Percentiles rank a stretch among this genome's conserved stretches.
phyloP scores from a whole-genome alignment of 2,113 vertebrate genomes.

The Lagenorhynchus albirostris region DNA sequence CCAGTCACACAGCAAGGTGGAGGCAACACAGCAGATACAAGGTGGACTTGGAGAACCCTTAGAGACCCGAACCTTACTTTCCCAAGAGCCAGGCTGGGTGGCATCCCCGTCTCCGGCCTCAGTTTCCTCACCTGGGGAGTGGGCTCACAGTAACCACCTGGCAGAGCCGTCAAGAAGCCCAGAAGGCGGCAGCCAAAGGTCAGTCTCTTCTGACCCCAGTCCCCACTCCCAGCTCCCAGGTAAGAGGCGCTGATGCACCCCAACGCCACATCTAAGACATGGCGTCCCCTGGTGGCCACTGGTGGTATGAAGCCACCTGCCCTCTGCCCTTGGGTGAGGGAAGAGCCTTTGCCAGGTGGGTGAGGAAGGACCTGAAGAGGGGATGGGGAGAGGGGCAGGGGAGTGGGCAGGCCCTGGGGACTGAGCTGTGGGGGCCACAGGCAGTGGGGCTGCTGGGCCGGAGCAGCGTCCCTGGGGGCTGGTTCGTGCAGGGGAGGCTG shows the following conservation, averaged over 20 bases:
- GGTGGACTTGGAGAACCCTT: background rate
- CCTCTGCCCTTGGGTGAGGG: background rate
- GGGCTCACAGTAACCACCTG: background rate
- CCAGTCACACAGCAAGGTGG: background rate
- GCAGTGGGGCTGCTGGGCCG: background rate
- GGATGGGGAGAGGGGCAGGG: no score
- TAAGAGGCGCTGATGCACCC: rapidly evolving
- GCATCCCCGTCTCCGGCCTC: background rate
- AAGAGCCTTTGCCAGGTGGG: rapidly evolving
- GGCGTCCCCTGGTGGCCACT: slow-evolving; percentile 30
- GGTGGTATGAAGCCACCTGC: rapidly evolving
- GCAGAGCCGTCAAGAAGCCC: background rate
- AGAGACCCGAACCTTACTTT: background rate
- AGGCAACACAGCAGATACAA: background rate
- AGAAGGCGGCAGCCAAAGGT: rapidly evolving
- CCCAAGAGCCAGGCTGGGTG: rapidly evolving
- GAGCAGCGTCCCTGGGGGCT: background rate
- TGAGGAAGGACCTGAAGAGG: no score
- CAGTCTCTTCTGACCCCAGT: background rate
- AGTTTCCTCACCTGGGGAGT: background rate
- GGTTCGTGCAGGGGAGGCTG: background rate
- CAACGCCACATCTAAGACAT: rapidly evolving
- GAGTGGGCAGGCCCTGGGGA: background rate
- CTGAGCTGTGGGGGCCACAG: background rate
- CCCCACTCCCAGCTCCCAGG: background rate